These are phyloP conservation scores for Xanthostigma xanthostigma DNA, from an alignment of 2,888 invertebrate species.

Conservation along the genomic window DNA sequence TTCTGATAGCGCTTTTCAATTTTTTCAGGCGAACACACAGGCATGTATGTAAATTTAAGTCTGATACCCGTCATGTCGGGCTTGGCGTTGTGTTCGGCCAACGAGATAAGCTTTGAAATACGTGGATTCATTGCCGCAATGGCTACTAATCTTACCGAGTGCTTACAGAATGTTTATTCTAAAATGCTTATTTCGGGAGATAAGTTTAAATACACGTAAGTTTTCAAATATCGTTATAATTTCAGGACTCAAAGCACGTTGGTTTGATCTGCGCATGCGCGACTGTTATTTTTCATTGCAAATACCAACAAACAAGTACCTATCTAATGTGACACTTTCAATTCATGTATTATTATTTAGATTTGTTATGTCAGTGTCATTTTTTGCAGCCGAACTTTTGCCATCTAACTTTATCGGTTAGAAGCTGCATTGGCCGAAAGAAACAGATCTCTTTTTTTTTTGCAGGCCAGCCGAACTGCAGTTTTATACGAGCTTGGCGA, in stretches of 20 bases:
- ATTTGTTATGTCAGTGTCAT: no score
- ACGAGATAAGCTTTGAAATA: conserved; percentile 59
- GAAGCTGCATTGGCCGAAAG: no score
- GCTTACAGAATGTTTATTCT: conserved; percentile 64
- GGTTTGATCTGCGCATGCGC: no score
- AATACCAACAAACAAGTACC: no score
- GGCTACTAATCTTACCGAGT: conserved; percentile 66
- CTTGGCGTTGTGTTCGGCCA: conserved; percentile 57
- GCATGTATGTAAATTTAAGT: conserved; percentile 51
- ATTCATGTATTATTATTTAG: no score
- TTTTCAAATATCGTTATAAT: conserved; percentile 17
- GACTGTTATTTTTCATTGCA: no score
- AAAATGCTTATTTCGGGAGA: conserved; percentile 63
- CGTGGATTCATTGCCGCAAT: conserved; percentile 58
- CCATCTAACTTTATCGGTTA: no score
- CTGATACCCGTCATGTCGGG: conserved; percentile 65
- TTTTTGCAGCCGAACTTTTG: no score
- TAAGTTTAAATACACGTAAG: conserved; percentile 59
- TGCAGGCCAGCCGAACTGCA: conserved; percentile 60
- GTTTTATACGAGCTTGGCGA: conserved; percentile 62
- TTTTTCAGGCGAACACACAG: conserved; percentile 43
- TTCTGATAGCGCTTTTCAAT: no score
- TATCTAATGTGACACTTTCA: no score
- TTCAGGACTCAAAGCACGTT: no score
- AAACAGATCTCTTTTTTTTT: conserved; percentile 10